phyloP scores from a whole-genome alignment of 2,888 invertebrate genomes.

The Podotricha telesiphe region DNA sequence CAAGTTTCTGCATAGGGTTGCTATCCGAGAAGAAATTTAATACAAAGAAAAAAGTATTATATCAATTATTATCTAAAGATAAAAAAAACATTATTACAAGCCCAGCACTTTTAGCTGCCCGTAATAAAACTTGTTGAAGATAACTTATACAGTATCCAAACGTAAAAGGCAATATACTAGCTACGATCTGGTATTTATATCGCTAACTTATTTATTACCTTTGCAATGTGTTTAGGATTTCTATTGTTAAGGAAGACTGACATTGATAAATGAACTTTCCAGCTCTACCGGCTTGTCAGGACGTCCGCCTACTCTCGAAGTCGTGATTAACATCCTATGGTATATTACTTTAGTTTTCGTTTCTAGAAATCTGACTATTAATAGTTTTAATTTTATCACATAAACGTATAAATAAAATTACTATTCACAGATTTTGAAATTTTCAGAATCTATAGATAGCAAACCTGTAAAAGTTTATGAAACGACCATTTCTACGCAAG shows the following conservation, averaged over 20 bases:
- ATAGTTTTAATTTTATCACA: not conserved
- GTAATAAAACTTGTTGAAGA: not conserved
- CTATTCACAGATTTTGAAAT: no score
- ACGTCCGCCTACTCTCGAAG: slow-evolving; percentile 18
- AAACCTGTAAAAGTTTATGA: no score
- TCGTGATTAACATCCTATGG: slow-evolving; percentile 1
- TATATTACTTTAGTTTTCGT: slow-evolving; percentile 10
- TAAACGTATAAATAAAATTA: no score
- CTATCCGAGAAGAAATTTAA: no score
- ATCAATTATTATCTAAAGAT: no score
- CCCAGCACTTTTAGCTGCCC: no score
- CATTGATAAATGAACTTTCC: slow-evolving; percentile 21
- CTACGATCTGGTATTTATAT: slow-evolving; percentile 10
- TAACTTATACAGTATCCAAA: not conserved
- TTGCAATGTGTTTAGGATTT: slow-evolving; percentile 9
- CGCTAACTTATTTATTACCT: slow-evolving; percentile 16
- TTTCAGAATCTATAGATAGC: no score
- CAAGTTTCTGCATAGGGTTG: no score
- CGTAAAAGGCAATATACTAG: not conserved
- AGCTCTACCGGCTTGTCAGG: slow-evolving; percentile 18
- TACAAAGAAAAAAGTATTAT: no score
- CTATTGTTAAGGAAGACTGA: slow-evolving; percentile 27
- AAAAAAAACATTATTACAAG: no score
- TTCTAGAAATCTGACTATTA: not conserved
- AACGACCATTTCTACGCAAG: no score